These are phyloP conservation scores for Calvadosia cruxmelitensis DNA, from an alignment of 30 jellyfish, hydroid and myxozoan species.

Conservation along the genomic window DNA sequence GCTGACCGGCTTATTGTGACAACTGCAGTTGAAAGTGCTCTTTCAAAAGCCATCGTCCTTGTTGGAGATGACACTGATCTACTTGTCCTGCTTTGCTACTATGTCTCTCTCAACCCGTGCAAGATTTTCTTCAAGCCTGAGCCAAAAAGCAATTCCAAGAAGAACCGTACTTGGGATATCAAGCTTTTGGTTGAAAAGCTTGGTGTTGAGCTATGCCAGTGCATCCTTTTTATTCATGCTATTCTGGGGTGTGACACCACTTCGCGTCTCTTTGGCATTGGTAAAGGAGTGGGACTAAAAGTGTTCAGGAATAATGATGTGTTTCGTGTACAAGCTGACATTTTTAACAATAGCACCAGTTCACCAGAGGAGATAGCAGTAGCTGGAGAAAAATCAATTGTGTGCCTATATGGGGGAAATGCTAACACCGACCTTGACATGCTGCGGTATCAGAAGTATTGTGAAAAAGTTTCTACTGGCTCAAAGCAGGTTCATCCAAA, in stretches of 20 bases:
- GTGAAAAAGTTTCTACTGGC: conserved; percentile 32
- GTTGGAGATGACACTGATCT: no score
- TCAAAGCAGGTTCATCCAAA: conserved; percentile 27
- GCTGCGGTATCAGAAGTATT: conserved; percentile 30
- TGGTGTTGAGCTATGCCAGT: conserved; percentile 2
- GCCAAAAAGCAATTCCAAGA: conserved; percentile 24
- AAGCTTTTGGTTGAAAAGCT: conserved; percentile 2
- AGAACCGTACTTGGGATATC: conserved; percentile 19
- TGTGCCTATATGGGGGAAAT: conserved; percentile 24
- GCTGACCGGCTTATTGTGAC: conserved; percentile 31
- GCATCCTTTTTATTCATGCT: conserved; percentile 4
- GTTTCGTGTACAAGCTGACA: conserved; percentile 19
- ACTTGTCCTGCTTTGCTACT: conserved; percentile 18
- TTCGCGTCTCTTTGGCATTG: neutral
- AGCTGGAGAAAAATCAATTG: conserved; percentile 29
- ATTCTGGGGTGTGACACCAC: conserved; percentile 11
- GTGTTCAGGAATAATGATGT: conserved; percentile 10
- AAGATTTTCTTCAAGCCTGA: conserved; percentile 35
- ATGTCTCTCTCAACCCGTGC: no score
- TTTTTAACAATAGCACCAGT: conserved; percentile 11
- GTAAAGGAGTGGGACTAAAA: conserved; percentile 3
- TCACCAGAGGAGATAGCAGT: conserved; percentile 17
- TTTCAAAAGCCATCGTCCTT: conserved; percentile 18
- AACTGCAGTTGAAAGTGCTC: conserved; percentile 21
- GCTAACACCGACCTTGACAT: conserved; percentile 22